Conservation (phyloP, 2,888 invertebrate genomes). For the Thecophora atra region DNA sequence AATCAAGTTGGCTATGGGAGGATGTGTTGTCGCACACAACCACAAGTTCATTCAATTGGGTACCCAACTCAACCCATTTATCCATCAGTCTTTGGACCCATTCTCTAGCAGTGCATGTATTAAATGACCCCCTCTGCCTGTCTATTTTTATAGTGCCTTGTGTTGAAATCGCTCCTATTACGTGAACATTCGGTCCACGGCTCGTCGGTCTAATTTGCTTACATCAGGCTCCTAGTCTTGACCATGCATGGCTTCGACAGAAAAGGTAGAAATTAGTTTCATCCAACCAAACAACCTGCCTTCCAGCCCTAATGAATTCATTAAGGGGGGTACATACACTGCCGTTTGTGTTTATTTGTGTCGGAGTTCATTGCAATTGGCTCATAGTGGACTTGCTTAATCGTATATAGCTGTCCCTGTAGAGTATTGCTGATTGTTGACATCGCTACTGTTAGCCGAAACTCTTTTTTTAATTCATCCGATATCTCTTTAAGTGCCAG, state of each 20-base stretch:
- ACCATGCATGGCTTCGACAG: slow-evolving; percentile 29
- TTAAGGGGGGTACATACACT: slow-evolving; percentile 21
- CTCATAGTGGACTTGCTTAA: slow-evolving; percentile 23
- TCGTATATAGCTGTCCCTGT: slow-evolving; percentile 20
- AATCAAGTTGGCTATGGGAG: slow-evolving; percentile 18
- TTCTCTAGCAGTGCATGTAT: neutral
- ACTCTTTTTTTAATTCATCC: neutral
- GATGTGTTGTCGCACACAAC: slow-evolving; percentile 17
- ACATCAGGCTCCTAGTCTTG: slow-evolving; percentile 20
- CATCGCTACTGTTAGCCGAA: neutral
- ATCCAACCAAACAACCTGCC: slow-evolving; percentile 27
- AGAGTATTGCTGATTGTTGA: slow-evolving; percentile 16
- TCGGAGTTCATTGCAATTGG: slow-evolving; percentile 20
- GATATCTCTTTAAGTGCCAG: neutral
- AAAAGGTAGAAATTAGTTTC: slow-evolving; percentile 29
- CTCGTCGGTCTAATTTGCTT: slow-evolving; percentile 24
- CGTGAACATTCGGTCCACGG: slow-evolving; percentile 34
- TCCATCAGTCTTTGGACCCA: slow-evolving; percentile 5
- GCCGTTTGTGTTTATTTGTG: slow-evolving; percentile 29
- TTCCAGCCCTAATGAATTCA: slow-evolving; percentile 16
- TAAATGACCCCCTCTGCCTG: neutral
- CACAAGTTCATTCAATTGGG: slow-evolving; percentile 1
- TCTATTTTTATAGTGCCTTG: slow-evolving; percentile 19
- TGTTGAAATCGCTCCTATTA: slow-evolving; percentile 29
- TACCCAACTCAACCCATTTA: slow-evolving; percentile 13